phyloP scores from a whole-genome alignment of 2,888 invertebrate genomes.

The Phymatocera aterrima region DNA sequence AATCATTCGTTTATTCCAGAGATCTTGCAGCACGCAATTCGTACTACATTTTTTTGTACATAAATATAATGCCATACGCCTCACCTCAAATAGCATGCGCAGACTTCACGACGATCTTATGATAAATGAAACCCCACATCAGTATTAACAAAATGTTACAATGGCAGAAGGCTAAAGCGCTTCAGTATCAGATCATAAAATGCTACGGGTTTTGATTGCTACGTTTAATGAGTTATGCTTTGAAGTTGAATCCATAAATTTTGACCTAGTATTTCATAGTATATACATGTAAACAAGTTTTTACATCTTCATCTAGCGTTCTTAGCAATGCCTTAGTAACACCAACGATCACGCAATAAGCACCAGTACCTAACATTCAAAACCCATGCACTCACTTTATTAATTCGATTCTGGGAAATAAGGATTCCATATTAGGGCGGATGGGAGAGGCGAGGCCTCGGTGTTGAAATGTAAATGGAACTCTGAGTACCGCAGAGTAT shows the following conservation, averaged over 20 bases:
- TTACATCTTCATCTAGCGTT: neutral
- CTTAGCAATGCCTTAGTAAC: constrained; percentile 31
- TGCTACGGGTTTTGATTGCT: neutral
- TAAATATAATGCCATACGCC: constrained; percentile 49
- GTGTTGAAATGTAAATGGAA: neutral
- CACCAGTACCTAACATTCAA: constrained; percentile 33
- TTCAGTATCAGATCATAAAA: constrained; percentile 13
- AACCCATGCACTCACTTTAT: constrained; percentile 29
- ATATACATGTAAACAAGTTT: neutral
- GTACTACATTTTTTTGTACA: constrained; percentile 43
- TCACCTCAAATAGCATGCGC: constrained; percentile 55
- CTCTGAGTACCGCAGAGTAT: neutral
- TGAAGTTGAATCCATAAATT: neutral
- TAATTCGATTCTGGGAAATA: constrained; percentile 11
- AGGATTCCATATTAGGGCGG: neutral
- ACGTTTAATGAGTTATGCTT: neutral
- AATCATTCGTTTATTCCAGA: constrained; percentile 57
- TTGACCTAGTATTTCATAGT: neutral
- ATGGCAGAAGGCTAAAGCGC: neutral
- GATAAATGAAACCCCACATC: constrained; percentile 14
- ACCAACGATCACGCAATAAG: constrained; percentile 33
- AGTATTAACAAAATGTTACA: neutral
- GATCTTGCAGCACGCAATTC: constrained; percentile 61
- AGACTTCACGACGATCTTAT: constrained; percentile 47
- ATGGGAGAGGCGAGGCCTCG: neutral